These are phyloP conservation scores for Nyctereutes procyonoides DNA, from an alignment of 2,113 vertebrate species.

Conservation along the genomic window DNA sequence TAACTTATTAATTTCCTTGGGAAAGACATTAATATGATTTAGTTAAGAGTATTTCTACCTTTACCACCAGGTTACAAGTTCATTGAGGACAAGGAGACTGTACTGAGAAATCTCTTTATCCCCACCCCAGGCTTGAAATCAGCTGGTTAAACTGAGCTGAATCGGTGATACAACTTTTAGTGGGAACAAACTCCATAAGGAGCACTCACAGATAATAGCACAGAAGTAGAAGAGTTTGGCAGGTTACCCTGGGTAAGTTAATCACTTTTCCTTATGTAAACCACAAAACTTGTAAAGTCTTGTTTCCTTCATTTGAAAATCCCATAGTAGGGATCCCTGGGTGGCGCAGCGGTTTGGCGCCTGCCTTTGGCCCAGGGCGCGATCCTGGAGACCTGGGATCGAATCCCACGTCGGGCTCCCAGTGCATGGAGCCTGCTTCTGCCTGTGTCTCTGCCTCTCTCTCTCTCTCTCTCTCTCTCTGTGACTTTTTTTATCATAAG, in stretches of 20 bases:
- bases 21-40: not conserved
- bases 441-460: too few relatives aligned
- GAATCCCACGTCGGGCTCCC: too few relatives aligned
- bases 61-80: not conserved
- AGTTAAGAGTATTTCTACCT: constrained; percentile 2
- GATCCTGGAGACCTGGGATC: too few relatives aligned
- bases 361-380: too few relatives aligned
- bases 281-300: constrained; percentile 6
- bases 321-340: not conserved
- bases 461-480: too few relatives aligned
- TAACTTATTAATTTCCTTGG: constrained; percentile 13
- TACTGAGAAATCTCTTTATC: not conserved
- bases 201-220: not conserved
- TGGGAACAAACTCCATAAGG: not conserved
- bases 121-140: not conserved
- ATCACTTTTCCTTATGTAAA: constrained; percentile 26
- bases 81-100: not conserved
- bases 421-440: too few relatives aligned
- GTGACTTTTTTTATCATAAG: too few relatives aligned
- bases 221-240: not conserved
- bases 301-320: constrained; percentile 43
- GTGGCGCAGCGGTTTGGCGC: too few relatives aligned
- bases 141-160: not conserved
- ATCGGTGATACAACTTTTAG: not conserved
- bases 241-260: not conserved